Conservation (phyloP, 2,888 invertebrate species). For the Xestia rhomboidea region DNA sequence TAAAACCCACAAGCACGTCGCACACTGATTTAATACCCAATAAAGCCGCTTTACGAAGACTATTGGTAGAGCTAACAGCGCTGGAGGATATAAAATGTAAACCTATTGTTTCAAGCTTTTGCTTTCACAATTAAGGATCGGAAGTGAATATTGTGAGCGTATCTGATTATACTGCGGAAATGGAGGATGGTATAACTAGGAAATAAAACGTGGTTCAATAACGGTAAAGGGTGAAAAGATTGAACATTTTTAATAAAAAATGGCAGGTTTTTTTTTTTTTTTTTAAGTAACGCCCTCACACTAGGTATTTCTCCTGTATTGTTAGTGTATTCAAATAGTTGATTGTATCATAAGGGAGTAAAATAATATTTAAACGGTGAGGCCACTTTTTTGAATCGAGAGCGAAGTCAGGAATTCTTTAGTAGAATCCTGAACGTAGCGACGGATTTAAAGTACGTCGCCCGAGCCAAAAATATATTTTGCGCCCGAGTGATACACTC, state of each 20-base stretch:
- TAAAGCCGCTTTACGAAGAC: conserved; percentile 34
- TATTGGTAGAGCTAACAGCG: conserved; percentile 22
- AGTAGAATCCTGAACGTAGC: too few species aligned
- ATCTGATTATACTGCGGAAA: neutral
- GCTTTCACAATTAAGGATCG: neutral
- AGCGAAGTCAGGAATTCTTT: too few species aligned
- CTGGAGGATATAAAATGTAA: conserved; percentile 30
- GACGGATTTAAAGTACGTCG: too few species aligned
- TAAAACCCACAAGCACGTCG: conserved; percentile 19
- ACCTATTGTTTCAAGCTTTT: conserved; percentile 20
- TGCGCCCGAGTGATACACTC: too few species aligned
- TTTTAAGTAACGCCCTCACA: too few species aligned
- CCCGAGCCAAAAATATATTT: too few species aligned
- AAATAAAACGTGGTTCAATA: conserved; percentile 2
- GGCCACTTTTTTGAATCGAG: too few species aligned
- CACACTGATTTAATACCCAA: conserved; percentile 33
- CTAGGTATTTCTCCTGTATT: neutral
- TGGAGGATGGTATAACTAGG: neutral
- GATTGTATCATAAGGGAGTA: too few species aligned
- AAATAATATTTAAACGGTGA: too few species aligned
- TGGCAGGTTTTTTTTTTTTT: too few species aligned
- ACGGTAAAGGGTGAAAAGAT: neutral
- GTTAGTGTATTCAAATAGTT: neutral
- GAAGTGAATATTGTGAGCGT: neutral
- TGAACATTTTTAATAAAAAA: neutral